These are phyloP conservation scores for Phymorhynchus buccinoides DNA, from an alignment of 1,140 invertebrate genomes.

Conservation along the genomic window DNA sequence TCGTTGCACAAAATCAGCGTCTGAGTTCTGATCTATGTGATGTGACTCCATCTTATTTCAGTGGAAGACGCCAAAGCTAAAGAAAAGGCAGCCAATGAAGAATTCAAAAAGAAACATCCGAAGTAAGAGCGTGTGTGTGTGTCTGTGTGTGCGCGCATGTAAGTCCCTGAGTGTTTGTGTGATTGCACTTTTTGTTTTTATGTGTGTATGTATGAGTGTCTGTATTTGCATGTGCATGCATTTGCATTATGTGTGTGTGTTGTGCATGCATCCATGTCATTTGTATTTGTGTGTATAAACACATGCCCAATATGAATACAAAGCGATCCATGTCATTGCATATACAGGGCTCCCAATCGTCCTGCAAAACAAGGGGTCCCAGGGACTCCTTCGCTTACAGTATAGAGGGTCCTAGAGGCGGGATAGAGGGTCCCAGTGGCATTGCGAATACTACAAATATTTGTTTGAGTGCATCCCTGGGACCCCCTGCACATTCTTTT, in stretches of 20 bases:
- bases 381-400: too few species aligned
- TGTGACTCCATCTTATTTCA: neutral
- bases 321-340: too few species aligned
- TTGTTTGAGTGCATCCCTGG: too few species aligned
- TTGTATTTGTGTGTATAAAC: conserved; percentile 57
- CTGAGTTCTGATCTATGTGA: neutral
- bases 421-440: too few species aligned
- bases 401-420: too few species aligned
- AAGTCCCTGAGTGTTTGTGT: neutral
- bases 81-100: neutral
- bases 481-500: too few species aligned
- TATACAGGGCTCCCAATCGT: neutral
- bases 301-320: neutral
- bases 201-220: neutral
- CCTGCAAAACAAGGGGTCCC: neutral
- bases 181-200: neutral
- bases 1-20: neutral
- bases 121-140: conserved; percentile 22
- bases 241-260: neutral
- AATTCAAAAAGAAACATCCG: conserved; percentile 24
- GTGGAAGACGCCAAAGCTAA: conserved; percentile 23
- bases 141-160: neutral
- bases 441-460: too few species aligned
- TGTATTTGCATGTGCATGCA: neutral
- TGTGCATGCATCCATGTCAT: neutral